Conservation (phyloP, 2,113 vertebrate genomes). For the Pedetes capensis region DNA sequence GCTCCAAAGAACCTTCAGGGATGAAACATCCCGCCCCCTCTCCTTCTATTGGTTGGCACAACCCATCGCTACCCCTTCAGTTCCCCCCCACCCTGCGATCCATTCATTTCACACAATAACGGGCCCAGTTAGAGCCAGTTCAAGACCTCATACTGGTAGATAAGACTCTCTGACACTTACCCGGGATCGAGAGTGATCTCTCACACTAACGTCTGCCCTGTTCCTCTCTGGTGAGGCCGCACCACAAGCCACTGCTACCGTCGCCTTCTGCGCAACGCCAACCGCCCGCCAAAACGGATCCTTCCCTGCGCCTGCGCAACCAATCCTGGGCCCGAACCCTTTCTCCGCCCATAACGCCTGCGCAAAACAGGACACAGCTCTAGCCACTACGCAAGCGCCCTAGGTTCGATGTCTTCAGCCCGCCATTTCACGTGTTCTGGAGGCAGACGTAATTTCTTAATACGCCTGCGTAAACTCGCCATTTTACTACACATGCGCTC, state of each 20-base stretch:
- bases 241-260: slow-evolving; percentile 63
- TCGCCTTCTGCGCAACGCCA: slow-evolving; percentile 81
- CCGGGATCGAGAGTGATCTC: slow-evolving; percentile 66
- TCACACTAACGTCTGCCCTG: slow-evolving; percentile 62
- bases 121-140: background rate
- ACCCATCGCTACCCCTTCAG: slow-evolving; percentile 48
- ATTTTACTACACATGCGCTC: slow-evolving; percentile 67
- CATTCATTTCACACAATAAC: slow-evolving; percentile 76
- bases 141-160: slow-evolving; percentile 8
- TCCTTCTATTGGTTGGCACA: slow-evolving; percentile 61
- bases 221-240: slow-evolving; percentile 31
- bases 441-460: slow-evolving; percentile 29
- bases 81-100: slow-evolving; percentile 47
- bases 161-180: slow-evolving; percentile 71
- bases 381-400: slow-evolving; percentile 73
- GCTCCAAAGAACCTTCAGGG: background rate
- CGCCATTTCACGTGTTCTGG: slow-evolving; percentile 76
- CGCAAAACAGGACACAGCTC: slow-evolving; percentile 45
- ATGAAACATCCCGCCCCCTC: slow-evolving; percentile 66
- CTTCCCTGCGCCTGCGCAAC: slow-evolving; percentile 80
- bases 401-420: slow-evolving; percentile 19
- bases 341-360: slow-evolving; percentile 71
- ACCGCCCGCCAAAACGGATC: slow-evolving; percentile 84
- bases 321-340: slow-evolving; percentile 52
- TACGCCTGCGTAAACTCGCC: slow-evolving; percentile 69